Base-by-base conservation (phyloP, 2,888 invertebrate genomes). In the Tiliacea citrago region DNA sequence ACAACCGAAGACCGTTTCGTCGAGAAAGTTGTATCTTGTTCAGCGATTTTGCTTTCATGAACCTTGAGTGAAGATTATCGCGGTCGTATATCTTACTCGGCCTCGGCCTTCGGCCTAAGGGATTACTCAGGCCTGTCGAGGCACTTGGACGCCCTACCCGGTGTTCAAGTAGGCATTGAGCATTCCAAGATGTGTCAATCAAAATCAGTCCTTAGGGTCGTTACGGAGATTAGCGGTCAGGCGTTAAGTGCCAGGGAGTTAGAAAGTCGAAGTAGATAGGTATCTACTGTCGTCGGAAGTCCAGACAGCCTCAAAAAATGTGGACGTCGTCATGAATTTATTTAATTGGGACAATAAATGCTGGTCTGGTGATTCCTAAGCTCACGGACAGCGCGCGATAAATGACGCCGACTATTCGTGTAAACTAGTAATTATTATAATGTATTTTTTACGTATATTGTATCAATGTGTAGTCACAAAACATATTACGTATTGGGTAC, bases 21-120 rank as follows among this genome's bases (percentile, higher is more conserved):
- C 77, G 75, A 75, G 63, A 89, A 91, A 85, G 82, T 88, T 88
- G 87, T 88, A 86, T 87, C 87, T 85, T 88, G 88, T 90, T 92
- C 90, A 92, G 92, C 91, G 88, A 92, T 92, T 91, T 91, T 88
- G 86, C 92, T 90, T 92, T 91, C 89, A 90, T 86, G 85, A 84
- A 86, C 90, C 91, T 91, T 89, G 89, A 91, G 89, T 90, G 89
- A 89, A 92, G 93, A 94, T 94, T 93, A 94, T 93, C 94, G 88
- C 86, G 87, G 88, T 84, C 90, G 88, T 93, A 91, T 91, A 92
- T 93, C 92, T 91, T 89, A 85, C 85, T 87, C 84, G 88, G 82
- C 89, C 90, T 85, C 88, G 88, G 87, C 89, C 88, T 88, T 87
- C 88, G 88, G 87, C 89, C 88, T 88, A 88, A 88, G 86, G 90